Evolutionary conservation across 2,888 invertebrate species (phyloP).

Genomic region (Automeris io): DNA sequence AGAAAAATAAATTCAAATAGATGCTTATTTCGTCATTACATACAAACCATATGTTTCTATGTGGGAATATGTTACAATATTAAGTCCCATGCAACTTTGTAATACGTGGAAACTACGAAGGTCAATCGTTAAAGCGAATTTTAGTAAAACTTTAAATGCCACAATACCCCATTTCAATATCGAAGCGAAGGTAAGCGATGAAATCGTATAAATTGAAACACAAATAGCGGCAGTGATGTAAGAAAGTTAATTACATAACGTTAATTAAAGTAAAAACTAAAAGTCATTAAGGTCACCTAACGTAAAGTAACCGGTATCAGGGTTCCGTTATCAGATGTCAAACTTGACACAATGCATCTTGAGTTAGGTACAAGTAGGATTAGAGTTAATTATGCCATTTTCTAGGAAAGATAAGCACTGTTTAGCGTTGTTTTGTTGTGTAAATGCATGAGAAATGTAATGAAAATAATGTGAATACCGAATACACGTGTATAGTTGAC

Average conservation of each 20-base stretch:
- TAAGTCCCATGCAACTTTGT: no score
- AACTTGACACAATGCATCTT: neutral
- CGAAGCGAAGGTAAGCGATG: neutral
- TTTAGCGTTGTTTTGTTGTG: neutral
- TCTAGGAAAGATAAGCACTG: neutral
- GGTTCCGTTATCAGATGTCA: conserved; percentile 3
- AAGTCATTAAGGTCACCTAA: conserved; percentile 5
- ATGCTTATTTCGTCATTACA: no score
- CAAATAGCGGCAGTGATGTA: neutral
- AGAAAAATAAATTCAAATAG: no score
- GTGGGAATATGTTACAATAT: no score
- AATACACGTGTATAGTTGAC: no score
- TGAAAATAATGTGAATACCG: neutral
- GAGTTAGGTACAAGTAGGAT: neutral
- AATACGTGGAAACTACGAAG: no score
- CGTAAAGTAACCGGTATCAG: conserved; percentile 1
- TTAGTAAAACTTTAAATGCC: no score
- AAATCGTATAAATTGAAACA: neutral
- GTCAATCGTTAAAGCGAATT: no score
- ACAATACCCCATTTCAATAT: no score
- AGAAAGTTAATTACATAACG: conserved; percentile 1
- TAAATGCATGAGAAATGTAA: neutral
- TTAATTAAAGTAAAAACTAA: conserved; percentile 6
- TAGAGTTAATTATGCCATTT: neutral
- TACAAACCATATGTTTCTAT: no score